Conservation (phyloP, 1,140 invertebrate species). For the Pinna nobilis region DNA sequence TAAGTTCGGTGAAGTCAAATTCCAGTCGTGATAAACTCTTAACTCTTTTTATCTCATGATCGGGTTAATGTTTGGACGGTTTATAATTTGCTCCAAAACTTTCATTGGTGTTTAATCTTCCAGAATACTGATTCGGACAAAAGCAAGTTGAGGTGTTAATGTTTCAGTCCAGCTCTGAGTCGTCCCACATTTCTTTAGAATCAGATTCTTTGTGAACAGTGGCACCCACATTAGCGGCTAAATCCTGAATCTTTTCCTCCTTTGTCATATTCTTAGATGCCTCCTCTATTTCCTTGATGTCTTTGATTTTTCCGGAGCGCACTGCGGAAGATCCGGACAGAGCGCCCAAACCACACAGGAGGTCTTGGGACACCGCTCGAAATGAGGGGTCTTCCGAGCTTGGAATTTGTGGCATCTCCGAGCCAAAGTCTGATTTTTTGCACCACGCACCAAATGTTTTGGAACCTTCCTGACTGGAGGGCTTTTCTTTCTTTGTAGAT, state of each 20-base stretch:
- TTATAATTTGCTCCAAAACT: no score
- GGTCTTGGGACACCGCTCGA: conserved; percentile 20
- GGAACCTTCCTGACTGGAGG: not conserved
- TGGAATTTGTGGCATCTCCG: conserved; percentile 2
- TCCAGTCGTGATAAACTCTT: conserved; percentile 1
- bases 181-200: conserved; percentile 33
- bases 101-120: no score
- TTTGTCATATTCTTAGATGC: conserved; percentile 33
- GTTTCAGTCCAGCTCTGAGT: conserved; percentile 33
- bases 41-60: no score
- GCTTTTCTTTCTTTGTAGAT: not conserved
- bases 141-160: not conserved
- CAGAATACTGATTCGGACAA: not conserved
- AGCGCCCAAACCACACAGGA: conserved; percentile 22
- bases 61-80: no score
- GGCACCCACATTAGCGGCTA: conserved; percentile 41
- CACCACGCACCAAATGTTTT: conserved; percentile 10
- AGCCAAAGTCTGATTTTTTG: not conserved
- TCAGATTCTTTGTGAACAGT: not conserved
- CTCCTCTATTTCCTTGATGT: conserved; percentile 36
- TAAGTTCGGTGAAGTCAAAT: no score
- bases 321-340: conserved; percentile 17
- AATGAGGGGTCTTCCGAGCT: conserved; percentile 4
- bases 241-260: conserved; percentile 45
- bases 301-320: conserved; percentile 27